phyloP scores from a whole-genome alignment of 30 jellyfish, hydroid and myxozoan species.

The Aurelia sp. region DNA sequence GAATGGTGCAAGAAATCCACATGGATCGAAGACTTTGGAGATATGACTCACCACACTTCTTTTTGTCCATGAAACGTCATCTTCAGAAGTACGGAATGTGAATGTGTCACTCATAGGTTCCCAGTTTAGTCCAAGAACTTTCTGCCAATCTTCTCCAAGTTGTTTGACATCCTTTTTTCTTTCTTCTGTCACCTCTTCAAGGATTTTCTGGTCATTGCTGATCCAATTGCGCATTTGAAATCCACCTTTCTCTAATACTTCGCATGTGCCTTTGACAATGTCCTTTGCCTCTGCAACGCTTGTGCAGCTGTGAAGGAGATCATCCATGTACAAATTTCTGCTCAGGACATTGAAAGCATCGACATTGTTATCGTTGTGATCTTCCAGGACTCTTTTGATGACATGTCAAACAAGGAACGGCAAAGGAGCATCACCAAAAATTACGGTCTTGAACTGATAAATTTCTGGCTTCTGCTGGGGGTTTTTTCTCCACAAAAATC shows the following conservation, averaged over 20 bases:
- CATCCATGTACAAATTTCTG: conserved; percentile 52
- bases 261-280: conserved; percentile 52
- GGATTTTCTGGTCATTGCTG: conserved; percentile 30
- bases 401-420: conserved; percentile 33
- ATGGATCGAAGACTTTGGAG: conserved; percentile 61
- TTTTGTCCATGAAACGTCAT: conserved; percentile 47
- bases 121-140: not conserved
- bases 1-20: conserved; percentile 58
- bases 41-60: conserved; percentile 29
- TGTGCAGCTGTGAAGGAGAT: conserved; percentile 55
- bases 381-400: conserved; percentile 46
- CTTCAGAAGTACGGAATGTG: conserved; percentile 42
- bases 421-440: conserved; percentile 47
- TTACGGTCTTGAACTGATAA: conserved; percentile 50
- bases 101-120: conserved; percentile 27
- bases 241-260: conserved; percentile 41
- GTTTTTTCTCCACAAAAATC: conserved; percentile 57
- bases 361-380: conserved; percentile 24
- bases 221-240: conserved; percentile 52
- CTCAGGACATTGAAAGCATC: conserved; percentile 18
- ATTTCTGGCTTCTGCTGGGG: conserved; percentile 11
- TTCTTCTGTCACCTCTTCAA: conserved; percentile 46
- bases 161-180: conserved; percentile 37
- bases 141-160: conserved; percentile 54
- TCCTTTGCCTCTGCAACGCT: conserved; percentile 47